Percentiles rank a stretch among this genome's conserved stretches.
These are phyloP conservation scores for Helobdella robusta DNA, from an alignment of 2,888 invertebrate species.

Conservation along the genomic window DNA sequence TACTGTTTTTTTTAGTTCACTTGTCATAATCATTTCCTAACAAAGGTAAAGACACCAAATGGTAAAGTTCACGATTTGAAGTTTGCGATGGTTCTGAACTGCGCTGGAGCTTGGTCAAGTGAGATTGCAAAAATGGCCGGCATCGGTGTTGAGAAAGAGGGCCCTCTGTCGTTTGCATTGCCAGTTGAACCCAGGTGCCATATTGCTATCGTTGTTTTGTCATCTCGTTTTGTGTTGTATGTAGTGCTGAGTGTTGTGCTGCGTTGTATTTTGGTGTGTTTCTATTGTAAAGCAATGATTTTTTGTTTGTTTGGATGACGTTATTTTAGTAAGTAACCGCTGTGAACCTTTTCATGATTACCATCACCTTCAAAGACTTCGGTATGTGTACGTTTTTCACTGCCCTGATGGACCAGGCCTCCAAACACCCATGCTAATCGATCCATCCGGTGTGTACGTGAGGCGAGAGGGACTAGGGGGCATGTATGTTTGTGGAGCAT, in stretches of 20 bases:
- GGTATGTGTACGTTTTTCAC: slow-evolving; percentile 68
- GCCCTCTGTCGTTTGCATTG: slow-evolving; percentile 62
- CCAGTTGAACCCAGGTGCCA: slow-evolving; percentile 75
- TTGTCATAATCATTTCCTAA: too few relatives aligned
- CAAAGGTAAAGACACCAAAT: slow-evolving; percentile 22
- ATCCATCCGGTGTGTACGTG: slow-evolving; percentile 55
- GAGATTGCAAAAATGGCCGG: slow-evolving; percentile 67
- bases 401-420: slow-evolving; percentile 65
- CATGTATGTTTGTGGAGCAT: slow-evolving; percentile 68
- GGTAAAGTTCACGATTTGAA: slow-evolving; percentile 21
- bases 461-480: slow-evolving; percentile 72
- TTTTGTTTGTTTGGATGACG: too few relatives aligned
- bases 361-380: slow-evolving; percentile 57
- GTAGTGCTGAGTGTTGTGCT: too few relatives aligned
- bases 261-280: too few relatives aligned
- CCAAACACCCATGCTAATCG: slow-evolving; percentile 72
- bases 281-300: too few relatives aligned
- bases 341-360: background rate
- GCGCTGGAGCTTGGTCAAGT: slow-evolving; percentile 70
- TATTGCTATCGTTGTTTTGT: too few relatives aligned
- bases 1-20: too few relatives aligned
- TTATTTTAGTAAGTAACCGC: too few relatives aligned
- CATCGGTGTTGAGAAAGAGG: slow-evolving; percentile 59
- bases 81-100: slow-evolving; percentile 62
- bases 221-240: too few relatives aligned